Conservation (phyloP, 2,113 vertebrate genomes). For the Excalfactoria chinensis region DNA sequence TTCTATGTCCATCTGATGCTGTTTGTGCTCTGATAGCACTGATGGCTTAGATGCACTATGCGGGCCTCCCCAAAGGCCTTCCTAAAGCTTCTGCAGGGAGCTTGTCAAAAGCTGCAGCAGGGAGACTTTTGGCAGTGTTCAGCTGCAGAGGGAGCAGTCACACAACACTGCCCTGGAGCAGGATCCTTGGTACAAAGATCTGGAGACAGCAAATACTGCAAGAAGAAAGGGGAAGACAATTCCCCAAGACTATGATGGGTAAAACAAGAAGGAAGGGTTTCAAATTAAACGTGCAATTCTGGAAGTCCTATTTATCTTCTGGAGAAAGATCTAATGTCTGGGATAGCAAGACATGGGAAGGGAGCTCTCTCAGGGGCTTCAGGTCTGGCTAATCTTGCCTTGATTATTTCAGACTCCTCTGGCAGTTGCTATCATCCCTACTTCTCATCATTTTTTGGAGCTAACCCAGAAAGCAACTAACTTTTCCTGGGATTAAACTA, state of each 20-base stretch:
- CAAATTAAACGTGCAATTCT: neutral
- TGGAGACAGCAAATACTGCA: neutral
- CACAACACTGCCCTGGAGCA: neutral
- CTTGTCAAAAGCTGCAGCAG: neutral
- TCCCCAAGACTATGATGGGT: fast-evolving
- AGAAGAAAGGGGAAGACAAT: neutral
- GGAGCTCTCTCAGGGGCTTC: neutral
- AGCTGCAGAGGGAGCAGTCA: neutral
- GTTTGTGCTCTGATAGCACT: neutral
- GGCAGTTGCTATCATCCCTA: neutral
- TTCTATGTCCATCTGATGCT: neutral
- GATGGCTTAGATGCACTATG: neutral
- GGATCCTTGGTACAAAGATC: neutral
- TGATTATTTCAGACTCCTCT: neutral
- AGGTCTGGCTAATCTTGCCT: neutral
- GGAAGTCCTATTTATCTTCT: neutral
- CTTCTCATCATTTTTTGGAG: neutral
- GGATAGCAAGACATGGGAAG: neutral
- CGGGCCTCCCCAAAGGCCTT: neutral
- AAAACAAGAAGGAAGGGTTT: neutral
- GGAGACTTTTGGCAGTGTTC: neutral
- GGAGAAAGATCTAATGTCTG: neutral
- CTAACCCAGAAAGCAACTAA: neutral
- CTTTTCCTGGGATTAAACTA: neutral
- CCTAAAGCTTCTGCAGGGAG: neutral